Conservation (phyloP, 2,888 invertebrate genomes). For the Drosophila nigricruria region DNA sequence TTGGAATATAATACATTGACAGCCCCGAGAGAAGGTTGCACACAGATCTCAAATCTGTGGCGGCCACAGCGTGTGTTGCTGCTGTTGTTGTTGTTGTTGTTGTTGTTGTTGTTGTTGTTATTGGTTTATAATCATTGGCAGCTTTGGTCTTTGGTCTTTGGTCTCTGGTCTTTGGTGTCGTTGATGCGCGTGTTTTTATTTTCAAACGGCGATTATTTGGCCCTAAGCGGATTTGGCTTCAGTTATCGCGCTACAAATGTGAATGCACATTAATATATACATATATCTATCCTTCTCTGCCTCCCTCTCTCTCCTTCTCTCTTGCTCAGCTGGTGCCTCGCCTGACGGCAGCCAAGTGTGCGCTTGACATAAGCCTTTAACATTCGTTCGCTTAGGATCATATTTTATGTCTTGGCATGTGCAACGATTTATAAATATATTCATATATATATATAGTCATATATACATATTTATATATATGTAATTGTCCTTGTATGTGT, state of each 20-base stretch:
- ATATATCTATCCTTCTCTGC: slow-evolving; percentile 4
- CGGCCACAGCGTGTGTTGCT: slow-evolving; percentile 19
- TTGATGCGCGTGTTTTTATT: slow-evolving; percentile 77
- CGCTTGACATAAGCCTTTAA: slow-evolving; percentile 51
- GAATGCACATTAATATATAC: slow-evolving; percentile 11
- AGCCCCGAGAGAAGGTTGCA: slow-evolving; percentile 43
- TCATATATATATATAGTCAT: not conserved
- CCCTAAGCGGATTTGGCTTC: slow-evolving; percentile 72
- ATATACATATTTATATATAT: not conserved
- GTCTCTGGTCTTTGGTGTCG: slow-evolving; percentile 67
- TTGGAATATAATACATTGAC: slow-evolving; percentile 62
- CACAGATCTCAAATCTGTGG: slow-evolving; percentile 35
- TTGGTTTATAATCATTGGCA: slow-evolving; percentile 43
- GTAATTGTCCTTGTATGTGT: slow-evolving; percentile 25
- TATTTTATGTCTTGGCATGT: slow-evolving; percentile 56
- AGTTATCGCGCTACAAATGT: slow-evolving; percentile 41
- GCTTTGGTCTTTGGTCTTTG: slow-evolving; percentile 41
- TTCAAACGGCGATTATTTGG: slow-evolving; percentile 73
- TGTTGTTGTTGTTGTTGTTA: slow-evolving; percentile 32
- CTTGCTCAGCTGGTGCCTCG: not conserved
- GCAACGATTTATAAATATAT: slow-evolving; percentile 25
- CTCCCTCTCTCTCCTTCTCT: not conserved
- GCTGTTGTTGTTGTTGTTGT: not conserved
- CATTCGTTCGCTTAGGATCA: slow-evolving; percentile 32
- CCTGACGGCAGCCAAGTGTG: slow-evolving; percentile 32